phyloP scores from a whole-genome alignment of 2,113 vertebrate species.

The Vulpes lagopus region DNA sequence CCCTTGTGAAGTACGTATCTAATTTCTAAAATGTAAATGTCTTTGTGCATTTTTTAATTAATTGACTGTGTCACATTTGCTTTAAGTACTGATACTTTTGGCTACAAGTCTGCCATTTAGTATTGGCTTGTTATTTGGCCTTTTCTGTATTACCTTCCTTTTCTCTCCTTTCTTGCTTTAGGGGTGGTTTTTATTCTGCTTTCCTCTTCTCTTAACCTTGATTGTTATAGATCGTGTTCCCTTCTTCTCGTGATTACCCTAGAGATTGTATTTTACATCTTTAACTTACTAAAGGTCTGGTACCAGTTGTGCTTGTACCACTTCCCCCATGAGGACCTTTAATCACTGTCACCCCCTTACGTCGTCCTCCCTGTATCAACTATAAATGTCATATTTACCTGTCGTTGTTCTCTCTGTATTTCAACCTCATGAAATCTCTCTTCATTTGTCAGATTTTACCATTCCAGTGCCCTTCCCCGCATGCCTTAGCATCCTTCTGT shows the following conservation, averaged over 20 bases:
- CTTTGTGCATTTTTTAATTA: background rate
- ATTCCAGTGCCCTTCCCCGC: background rate
- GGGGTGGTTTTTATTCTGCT: background rate
- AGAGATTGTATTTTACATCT: background rate
- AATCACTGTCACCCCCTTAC: background rate
- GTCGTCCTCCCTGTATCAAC: background rate
- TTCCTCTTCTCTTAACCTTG: background rate
- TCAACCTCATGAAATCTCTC: background rate
- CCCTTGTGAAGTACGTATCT: constrained; percentile 90
- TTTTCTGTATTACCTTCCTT: background rate
- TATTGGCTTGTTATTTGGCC: background rate
- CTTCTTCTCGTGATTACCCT: background rate
- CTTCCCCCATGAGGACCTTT: background rate
- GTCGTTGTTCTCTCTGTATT: background rate
- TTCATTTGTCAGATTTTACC: background rate
- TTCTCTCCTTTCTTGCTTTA: background rate
- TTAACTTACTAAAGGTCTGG: background rate
- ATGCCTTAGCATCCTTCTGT: background rate
- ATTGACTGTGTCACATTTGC: background rate
- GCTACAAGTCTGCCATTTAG: background rate
- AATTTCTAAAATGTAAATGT: background rate
- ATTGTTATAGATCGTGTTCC: background rate
- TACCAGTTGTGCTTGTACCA: background rate
- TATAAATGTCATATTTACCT: background rate
- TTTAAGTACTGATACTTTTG: background rate